Evolutionary conservation across 2,797 vertebrate genomes (phyloP).

Genomic region (Cichlasoma orientale): DNA sequence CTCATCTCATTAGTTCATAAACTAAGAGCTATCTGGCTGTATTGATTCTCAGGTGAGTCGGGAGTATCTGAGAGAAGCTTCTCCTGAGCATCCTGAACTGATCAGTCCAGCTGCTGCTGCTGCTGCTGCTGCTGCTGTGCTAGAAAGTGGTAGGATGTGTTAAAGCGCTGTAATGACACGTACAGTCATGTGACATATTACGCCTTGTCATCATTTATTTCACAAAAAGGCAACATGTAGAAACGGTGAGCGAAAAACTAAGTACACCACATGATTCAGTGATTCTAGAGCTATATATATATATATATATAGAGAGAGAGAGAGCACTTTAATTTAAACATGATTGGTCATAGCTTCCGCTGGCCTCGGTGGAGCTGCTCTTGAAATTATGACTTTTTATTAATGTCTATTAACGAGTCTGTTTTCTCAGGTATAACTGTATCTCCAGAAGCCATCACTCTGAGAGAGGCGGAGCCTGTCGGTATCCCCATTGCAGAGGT

Average conservation of each 20-base stretch:
- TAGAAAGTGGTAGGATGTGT: slow-evolving; percentile 41
- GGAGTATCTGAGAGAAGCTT: slow-evolving; percentile 22
- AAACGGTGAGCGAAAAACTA: too few relatives aligned
- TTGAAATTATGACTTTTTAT: slow-evolving; percentile 2
- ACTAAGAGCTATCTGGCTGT: background rate
- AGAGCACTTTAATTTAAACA: slow-evolving; percentile 19
- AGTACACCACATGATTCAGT: too few relatives aligned
- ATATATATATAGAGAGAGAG: too few relatives aligned
- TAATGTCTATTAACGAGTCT: background rate
- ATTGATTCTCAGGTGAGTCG: slow-evolving; percentile 49
- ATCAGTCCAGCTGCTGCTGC: slow-evolving; percentile 23
- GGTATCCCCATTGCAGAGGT: slow-evolving; percentile 51
- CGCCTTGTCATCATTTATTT: too few relatives aligned
- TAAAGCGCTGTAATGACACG: slow-evolving; percentile 1
- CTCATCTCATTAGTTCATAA: background rate
- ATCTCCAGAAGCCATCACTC: slow-evolving; percentile 72
- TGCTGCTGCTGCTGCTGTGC: slow-evolving; percentile 11
- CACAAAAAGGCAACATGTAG: too few relatives aligned
- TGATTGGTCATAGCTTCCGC: slow-evolving; percentile 23
- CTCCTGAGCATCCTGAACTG: slow-evolving; percentile 19
- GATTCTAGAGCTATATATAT: too few relatives aligned
- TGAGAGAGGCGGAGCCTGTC: slow-evolving; percentile 63
- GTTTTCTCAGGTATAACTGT: slow-evolving; percentile 65
- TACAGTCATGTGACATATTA: background rate
- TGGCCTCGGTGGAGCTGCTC: background rate